These are phyloP conservation scores for Riparia riparia DNA, from an alignment of 2,113 vertebrate genomes.

Conservation along the genomic window DNA sequence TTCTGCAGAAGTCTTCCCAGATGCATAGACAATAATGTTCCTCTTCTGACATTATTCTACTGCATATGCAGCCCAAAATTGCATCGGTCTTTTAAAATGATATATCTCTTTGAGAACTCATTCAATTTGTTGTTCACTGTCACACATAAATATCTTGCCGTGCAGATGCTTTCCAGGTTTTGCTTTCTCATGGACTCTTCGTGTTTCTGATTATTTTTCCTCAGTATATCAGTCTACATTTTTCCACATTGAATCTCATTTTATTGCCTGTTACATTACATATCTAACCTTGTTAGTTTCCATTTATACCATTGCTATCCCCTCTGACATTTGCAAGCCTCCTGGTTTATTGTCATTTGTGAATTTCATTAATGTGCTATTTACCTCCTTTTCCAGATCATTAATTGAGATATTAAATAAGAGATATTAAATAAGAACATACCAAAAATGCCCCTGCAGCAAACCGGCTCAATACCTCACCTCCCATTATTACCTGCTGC, in stretches of 20 bases:
- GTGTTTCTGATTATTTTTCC: constrained; percentile 45
- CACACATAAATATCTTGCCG: not conserved
- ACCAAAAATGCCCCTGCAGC: constrained; percentile 7
- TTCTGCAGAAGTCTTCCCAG: not conserved
- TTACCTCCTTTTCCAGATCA: constrained; percentile 55
- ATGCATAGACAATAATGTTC: not conserved
- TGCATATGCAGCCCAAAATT: not conserved
- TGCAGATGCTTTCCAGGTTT: constrained; percentile 45
- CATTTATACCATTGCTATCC: constrained; percentile 33
- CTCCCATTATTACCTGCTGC: not conserved
- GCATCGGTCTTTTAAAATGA: not conserved
- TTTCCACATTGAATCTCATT: constrained; percentile 37
- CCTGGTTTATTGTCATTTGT: constrained; percentile 56
- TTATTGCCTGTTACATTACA: constrained; percentile 37
- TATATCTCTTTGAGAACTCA: not conserved
- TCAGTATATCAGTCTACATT: constrained; percentile 30
- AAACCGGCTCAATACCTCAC: not conserved
- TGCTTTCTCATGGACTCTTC: not conserved
- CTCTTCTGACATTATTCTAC: not conserved
- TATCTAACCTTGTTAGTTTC: constrained; percentile 53
- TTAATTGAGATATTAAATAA: constrained; percentile 70
- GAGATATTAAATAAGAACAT: constrained; percentile 63
- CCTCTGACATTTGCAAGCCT: constrained; percentile 33
- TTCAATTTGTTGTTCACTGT: constrained; percentile 18
- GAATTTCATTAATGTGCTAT: constrained; percentile 70